Percentiles rank a stretch among this genome's conserved stretches.
Evolutionary conservation across 2,797 vertebrate genomes (phyloP).

Genomic region (Brachyalestes nurse): DNA sequence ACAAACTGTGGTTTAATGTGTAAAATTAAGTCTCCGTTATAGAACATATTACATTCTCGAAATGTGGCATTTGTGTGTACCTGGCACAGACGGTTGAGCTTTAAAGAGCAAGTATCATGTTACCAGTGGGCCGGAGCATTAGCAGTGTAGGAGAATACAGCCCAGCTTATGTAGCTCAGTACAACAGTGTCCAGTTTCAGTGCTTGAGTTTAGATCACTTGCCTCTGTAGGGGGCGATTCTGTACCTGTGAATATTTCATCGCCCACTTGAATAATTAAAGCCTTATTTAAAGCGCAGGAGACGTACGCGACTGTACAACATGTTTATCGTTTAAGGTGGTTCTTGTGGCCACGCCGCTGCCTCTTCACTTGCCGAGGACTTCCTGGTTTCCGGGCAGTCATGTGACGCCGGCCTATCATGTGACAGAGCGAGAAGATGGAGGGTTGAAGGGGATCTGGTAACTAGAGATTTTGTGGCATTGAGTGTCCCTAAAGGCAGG

Average conservation of each 20-base stretch:
- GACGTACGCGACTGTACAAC: not conserved
- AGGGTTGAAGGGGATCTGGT: slow-evolving; percentile 69
- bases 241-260: slow-evolving; percentile 65
- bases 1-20: not conserved
- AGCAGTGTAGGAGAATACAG: slow-evolving; percentile 33
- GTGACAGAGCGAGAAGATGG: slow-evolving; percentile 47
- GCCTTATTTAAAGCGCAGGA: slow-evolving; percentile 50
- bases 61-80: slow-evolving; percentile 7
- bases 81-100: slow-evolving; percentile 29
- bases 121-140: slow-evolving; percentile 37
- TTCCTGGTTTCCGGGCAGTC: slow-evolving; percentile 52
- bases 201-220: slow-evolving; percentile 32
- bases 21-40: not conserved
- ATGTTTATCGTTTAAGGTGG: slow-evolving; percentile 32
- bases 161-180: slow-evolving; percentile 38
- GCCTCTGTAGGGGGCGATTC: slow-evolving; percentile 46
- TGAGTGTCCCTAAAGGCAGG: slow-evolving; percentile 58
- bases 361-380: not conserved
- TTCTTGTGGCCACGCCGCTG: slow-evolving; percentile 25
- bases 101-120: slow-evolving; percentile 44
- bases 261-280: slow-evolving; percentile 56
- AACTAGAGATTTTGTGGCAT: slow-evolving; percentile 66
- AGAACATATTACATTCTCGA: not conserved
- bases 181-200: slow-evolving; percentile 52
- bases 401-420: slow-evolving; percentile 56